phyloP scores from a whole-genome alignment of 2,888 invertebrate genomes.

The Sylvicola cinctus region DNA sequence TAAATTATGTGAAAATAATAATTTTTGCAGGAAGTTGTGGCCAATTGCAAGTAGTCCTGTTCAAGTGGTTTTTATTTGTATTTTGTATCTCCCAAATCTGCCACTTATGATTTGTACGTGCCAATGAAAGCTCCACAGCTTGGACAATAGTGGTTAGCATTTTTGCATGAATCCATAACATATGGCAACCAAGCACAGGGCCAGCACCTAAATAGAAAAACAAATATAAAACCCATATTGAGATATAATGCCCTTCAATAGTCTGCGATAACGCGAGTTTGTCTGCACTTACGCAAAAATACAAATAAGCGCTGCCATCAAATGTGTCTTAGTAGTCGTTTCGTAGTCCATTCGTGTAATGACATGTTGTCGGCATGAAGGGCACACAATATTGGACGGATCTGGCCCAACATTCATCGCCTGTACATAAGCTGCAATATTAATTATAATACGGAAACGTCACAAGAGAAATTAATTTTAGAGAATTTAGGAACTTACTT shows the following conservation, averaged over 20 bases:
- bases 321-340: constrained; percentile 17
- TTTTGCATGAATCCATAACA: background rate
- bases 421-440: no score
- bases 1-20: no score
- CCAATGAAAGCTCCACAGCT: background rate
- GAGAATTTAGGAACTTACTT: background rate
- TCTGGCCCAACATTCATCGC: constrained; percentile 20
- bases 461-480: no score
- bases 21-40: no score
- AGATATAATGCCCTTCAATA: background rate
- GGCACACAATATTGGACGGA: constrained; percentile 22
- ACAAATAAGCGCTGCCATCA: constrained; percentile 18
- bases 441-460: no score
- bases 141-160: background rate
- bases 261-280: constrained; percentile 3
- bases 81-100: no score
- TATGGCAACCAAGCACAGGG: background rate
- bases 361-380: constrained; percentile 27
- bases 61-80: no score
- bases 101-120: background rate
- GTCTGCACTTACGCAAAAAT: constrained; percentile 19
- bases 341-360: constrained; percentile 23
- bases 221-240: background rate
- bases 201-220: background rate
- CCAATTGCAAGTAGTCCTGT: no score